Base-by-base conservation (phyloP, 2,797 vertebrate species). In the Diplodus sargus region DNA sequence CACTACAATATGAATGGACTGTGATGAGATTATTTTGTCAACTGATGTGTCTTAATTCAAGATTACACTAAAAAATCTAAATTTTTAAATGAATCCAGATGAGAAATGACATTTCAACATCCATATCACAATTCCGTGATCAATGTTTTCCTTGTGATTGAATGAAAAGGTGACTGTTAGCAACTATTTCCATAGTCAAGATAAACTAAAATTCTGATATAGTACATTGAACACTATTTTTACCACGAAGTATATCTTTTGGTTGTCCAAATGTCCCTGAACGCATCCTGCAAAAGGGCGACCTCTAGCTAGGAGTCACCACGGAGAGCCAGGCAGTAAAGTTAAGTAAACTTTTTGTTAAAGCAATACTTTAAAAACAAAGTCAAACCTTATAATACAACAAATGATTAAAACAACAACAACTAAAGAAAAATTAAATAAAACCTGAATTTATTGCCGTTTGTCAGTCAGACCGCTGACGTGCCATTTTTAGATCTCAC, bases 401-500 rank as follows among this genome's bases (percentile, higher is more conserved):
- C 34, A 34, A 34, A 34, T 34, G 7, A 34, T 34, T 34, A 34
- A 7, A 34, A 34, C 30, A 34, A 48, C 0, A 20, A 4, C 42
- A 11, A 30, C 9, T 4, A n/a, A 20, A 9, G 51, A 16, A 68
- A 66, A 1, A 45, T 6, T 16, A 22, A 14, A 49, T 49, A 34
- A 20, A 64, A 13, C 9, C 4, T n/a, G 12, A 3, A 23, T 17
- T n/a, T 3, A 0, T 14, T 48, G 1, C 10, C 11, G 10, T 47
- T 3, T 25, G 61, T 25, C 20, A n/a, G 9, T 56, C 3, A 15
- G 2, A 39, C 14, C 0, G 47, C 12, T 83, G 67, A 80, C 86
- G 68, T 65, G 0, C 0, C 6, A 3, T 34, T 18, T 14, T 8
- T 4, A 14, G 9, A 14, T 56, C 4, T 4, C 5, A 3, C 6